Conservation (phyloP, 1,140 invertebrate species). For the Hesperophylax magnus region DNA sequence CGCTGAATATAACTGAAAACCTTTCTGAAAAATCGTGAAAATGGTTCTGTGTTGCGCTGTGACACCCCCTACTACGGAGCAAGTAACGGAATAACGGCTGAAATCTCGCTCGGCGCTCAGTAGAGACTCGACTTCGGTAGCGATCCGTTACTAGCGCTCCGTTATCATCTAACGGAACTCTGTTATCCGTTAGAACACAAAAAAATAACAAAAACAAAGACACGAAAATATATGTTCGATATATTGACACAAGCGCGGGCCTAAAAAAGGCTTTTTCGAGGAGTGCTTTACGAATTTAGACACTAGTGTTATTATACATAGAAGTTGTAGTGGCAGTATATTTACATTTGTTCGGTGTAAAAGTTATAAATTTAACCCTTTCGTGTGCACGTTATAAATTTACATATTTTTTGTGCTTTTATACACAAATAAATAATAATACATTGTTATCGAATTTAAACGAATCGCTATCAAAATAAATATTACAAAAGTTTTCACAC, state of each 20-base stretch:
- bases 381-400: too few species aligned
- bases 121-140: constrained; percentile 16
- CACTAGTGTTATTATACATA: not conserved
- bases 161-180: constrained; percentile 10
- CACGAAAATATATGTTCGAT: not conserved
- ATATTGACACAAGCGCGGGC: not conserved
- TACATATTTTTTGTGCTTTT: too few species aligned
- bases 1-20: too few species aligned
- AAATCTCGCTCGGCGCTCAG: not conserved
- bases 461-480: too few species aligned
- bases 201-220: constrained; percentile 3
- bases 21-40: not conserved
- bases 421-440: too few species aligned
- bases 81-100: not conserved
- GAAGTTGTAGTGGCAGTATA: not conserved
- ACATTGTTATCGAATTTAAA: too few species aligned
- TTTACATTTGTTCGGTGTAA: not conserved
- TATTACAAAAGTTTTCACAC: too few species aligned
- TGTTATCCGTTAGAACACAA: constrained; percentile 8
- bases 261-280: not conserved
- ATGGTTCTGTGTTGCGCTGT: not conserved
- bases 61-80: not conserved
- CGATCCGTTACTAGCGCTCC: constrained; percentile 8
- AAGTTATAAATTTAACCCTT: too few species aligned
- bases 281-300: constrained; percentile 1